Percentiles rank a stretch among this genome's conserved stretches.
Evolutionary conservation across 2,113 vertebrate species (phyloP).

Genomic region (Bubalus kerabau): DNA sequence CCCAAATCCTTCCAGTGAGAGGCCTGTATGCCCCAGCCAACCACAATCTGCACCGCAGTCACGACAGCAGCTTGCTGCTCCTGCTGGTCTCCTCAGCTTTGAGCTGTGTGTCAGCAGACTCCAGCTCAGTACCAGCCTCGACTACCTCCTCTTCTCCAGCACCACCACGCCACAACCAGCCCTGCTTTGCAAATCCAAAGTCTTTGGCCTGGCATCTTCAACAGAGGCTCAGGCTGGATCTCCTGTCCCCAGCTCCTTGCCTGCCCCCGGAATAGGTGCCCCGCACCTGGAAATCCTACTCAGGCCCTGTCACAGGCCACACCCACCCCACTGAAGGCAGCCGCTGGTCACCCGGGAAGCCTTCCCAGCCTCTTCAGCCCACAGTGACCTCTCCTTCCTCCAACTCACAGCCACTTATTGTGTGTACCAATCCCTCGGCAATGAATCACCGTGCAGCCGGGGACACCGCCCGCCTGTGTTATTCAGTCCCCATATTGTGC

Average conservation of each 20-base stretch:
- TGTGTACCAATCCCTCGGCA: constrained; percentile 10
- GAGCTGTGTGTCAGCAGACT: not conserved
- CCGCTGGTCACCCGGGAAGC: not conserved
- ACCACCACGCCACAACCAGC: not conserved
- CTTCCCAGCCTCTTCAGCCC: constrained; percentile 34
- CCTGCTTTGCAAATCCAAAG: not conserved
- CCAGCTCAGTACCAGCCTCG: not conserved
- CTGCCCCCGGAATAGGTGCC: not conserved
- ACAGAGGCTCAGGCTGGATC: not conserved
- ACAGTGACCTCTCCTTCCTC: constrained; percentile 50
- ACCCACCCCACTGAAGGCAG: not conserved
- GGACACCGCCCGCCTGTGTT: not conserved
- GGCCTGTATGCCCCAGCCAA: not conserved
- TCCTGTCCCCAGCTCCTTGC: not conserved
- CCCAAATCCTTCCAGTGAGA: not conserved
- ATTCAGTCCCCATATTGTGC: not conserved
- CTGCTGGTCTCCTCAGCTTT: not conserved
- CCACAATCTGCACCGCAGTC: not conserved
- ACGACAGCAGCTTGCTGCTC: not conserved
- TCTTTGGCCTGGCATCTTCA: not conserved
- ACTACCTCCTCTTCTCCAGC: not conserved
- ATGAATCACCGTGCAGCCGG: constrained; percentile 55
- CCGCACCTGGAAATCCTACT: not conserved
- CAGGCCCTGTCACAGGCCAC: not conserved
- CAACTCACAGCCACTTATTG: constrained; percentile 55